A percentile compares a stretch with the other conserved stretches of the same genome.
These are phyloP conservation scores for Halcyon badia DNA, from an alignment of 2,797 vertebrate species.

Conservation along the genomic window DNA sequence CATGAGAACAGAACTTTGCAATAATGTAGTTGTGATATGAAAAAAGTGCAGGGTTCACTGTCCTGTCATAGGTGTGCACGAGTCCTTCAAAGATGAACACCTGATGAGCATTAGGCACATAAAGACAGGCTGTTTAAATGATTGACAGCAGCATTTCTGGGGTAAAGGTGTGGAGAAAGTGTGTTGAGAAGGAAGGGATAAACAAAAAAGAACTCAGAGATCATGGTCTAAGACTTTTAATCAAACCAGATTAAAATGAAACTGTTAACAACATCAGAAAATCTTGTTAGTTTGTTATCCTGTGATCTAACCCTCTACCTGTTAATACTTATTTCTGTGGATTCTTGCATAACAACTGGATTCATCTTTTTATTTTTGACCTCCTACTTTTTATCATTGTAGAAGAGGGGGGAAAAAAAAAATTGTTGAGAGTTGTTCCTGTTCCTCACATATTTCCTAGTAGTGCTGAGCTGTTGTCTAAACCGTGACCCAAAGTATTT, in stretches of 20 bases:
- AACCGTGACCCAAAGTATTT: neutral
- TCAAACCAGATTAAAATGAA: neutral
- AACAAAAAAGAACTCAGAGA: neutral
- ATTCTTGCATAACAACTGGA: neutral
- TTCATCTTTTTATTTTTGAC: neutral
- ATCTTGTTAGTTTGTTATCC: neutral
- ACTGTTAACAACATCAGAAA: neutral
- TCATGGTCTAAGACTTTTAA: neutral
- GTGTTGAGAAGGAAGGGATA: neutral
- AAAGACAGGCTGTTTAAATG: neutral
- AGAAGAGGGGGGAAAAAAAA: neutral
- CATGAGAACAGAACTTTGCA: neutral
- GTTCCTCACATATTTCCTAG: neutral
- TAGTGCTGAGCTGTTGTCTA: neutral
- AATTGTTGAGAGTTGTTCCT: neutral
- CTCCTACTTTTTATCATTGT: neutral
- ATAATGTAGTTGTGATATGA: neutral
- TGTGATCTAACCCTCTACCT: neutral
- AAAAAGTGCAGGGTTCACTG: neutral
- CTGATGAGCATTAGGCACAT: neutral
- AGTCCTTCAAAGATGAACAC: neutral
- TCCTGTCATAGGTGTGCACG: rapidly evolving
- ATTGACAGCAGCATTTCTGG: neutral
- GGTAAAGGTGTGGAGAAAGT: neutral
- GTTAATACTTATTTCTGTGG: neutral